These are phyloP conservation scores for Mesembrinibis cayennensis DNA, from an alignment of 2,113 vertebrate genomes.

Conservation along the genomic window DNA sequence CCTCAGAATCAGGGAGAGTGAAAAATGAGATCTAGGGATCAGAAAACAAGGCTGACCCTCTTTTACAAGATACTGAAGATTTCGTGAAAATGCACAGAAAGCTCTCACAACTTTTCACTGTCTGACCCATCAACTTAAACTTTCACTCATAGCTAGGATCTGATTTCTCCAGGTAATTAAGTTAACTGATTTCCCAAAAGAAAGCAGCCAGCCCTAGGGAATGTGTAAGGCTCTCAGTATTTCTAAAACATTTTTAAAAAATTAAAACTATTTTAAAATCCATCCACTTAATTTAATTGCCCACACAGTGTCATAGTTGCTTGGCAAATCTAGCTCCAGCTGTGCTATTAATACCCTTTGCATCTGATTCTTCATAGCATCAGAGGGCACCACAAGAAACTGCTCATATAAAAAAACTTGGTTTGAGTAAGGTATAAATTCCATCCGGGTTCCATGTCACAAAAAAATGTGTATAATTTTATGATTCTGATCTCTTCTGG, in stretches of 20 bases:
- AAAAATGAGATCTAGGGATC: constrained; percentile 25
- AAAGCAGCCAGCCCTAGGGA: neutral
- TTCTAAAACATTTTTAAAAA: neutral
- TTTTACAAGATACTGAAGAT: constrained; percentile 24
- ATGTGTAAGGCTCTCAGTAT: neutral
- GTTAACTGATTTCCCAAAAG: neutral
- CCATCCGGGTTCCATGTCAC: rapidly evolving
- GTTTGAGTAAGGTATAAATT: neutral
- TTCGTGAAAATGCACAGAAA: constrained; percentile 15
- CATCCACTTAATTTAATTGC: neutral
- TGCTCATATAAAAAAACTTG: neutral
- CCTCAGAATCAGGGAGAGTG: neutral
- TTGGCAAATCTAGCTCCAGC: neutral
- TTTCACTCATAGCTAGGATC: constrained; percentile 26
- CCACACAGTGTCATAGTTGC: neutral
- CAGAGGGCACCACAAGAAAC: neutral
- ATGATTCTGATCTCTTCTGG: neutral
- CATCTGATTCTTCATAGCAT: neutral
- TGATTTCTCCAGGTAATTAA: constrained; percentile 52
- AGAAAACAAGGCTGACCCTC: neutral
- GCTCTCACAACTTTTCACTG: neutral
- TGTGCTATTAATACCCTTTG: neutral
- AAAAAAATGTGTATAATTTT: neutral
- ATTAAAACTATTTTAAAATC: neutral
- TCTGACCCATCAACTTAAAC: constrained; percentile 11